Conservation (phyloP, 2,888 invertebrate species). For the Cybosia mesomella region DNA sequence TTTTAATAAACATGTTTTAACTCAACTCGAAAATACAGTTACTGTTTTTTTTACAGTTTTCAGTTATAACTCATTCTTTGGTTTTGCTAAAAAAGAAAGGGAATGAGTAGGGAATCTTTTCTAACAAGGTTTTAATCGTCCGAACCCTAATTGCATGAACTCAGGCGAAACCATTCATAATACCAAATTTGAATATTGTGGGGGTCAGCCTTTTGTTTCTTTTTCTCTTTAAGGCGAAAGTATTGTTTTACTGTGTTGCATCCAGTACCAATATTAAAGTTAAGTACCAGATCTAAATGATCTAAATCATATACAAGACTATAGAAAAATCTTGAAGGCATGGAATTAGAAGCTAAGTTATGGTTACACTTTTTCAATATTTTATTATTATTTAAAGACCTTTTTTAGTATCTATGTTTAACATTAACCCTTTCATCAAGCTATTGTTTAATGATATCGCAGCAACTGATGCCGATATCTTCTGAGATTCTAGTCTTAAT, state of each 20-base stretch:
- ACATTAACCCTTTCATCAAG: too few relatives aligned
- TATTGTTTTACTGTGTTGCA: slow-evolving; percentile 31
- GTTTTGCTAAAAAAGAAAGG: slow-evolving; percentile 4
- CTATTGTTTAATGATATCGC: too few relatives aligned
- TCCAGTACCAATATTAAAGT: neutral
- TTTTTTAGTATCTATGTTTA: too few relatives aligned
- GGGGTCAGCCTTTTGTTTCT: slow-evolving; percentile 69
- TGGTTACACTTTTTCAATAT: too few relatives aligned
- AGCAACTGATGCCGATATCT: too few relatives aligned
- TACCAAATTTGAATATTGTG: slow-evolving; percentile 79
- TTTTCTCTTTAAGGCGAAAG: slow-evolving; percentile 46
- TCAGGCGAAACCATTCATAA: slow-evolving; percentile 71
- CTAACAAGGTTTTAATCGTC: slow-evolving; percentile 29
- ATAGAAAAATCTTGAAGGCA: too few relatives aligned
- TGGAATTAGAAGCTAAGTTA: too few relatives aligned
- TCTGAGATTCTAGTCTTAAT: too few relatives aligned
- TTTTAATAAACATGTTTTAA: too few relatives aligned
- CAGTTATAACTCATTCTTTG: neutral
- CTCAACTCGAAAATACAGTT: neutral
- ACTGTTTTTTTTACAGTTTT: neutral
- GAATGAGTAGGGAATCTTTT: slow-evolving; percentile 19
- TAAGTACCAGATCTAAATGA: neutral
- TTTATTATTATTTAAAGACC: too few relatives aligned
- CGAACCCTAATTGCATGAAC: slow-evolving; percentile 55
- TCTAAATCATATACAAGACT: neutral